Evolutionary conservation across 2,797 vertebrate genomes (phyloP), one percentile per base, ranked within the genome.

Genomic region (Dromococcyx pavoninus): DNA sequence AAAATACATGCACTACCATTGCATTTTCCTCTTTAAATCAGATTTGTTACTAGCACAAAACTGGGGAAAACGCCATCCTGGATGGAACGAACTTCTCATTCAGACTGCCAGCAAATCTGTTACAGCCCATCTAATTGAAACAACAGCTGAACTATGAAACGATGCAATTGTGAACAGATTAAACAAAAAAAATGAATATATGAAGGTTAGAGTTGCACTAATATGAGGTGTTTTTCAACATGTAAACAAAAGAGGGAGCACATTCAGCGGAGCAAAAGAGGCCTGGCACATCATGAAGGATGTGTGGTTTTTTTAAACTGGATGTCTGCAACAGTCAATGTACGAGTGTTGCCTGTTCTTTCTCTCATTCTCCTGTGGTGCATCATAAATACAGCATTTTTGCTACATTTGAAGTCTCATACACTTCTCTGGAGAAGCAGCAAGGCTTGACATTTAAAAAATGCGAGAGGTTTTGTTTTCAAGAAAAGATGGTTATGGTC

Each of bases 111-210:
- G 7, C 32, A 89, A 58, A 76, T 92, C 87, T 81, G 32, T 83
- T 72, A 37, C 3, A 58, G 88, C 65, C 53, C 64, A n/a, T 93
- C 89, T 77, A 75, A 43, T 48, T 83, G 75, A 74, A 94, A 79
- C 44, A 86, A 44, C 50, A 92, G 75, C 89, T 95, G 91, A 95
- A 60, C 60, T 89, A 7, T 56, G 43, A 73, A 86, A 48, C 30
- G 10, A 21, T 60, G 76, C 48, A 91, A 87, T n/a, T 94, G 46
- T 81, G 62, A 95, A 86, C 77, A 72, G 67, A 94, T 56, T 65
- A 85, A 95, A 84, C 51, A 82, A 77, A 94, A 79, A 82, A 93
- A 94, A 78, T 35, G 4, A 75, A 37, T 88, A 22, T 43, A 56
- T 96, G 62, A 56, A 82, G 32, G 71, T 89, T 89, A 72, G 46